These are phyloP conservation scores for Falcunculus frontatus DNA, from an alignment of 2,113 vertebrate genomes.

Conservation along the genomic window DNA sequence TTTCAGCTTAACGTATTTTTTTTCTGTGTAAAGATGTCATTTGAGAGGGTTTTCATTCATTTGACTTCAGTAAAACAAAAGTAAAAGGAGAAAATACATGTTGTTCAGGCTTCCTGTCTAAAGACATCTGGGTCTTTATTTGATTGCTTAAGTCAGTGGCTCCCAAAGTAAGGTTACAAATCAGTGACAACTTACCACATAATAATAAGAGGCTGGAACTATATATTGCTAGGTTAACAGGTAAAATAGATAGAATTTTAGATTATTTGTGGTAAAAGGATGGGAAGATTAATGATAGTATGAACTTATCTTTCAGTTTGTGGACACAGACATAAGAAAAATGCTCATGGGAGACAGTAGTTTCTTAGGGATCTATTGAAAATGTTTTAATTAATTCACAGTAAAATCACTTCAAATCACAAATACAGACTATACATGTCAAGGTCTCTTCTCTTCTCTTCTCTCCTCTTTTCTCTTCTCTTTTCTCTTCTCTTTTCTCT, in stretches of 20 bases:
- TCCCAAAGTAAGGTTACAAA: neutral
- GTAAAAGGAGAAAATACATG: neutral
- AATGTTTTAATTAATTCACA: neutral
- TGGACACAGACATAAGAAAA: neutral
- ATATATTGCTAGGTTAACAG: neutral
- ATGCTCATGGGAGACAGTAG: neutral
- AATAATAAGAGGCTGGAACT: neutral
- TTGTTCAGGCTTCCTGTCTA: neutral
- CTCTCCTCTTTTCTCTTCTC: neutral
- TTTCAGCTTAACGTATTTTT: rapidly evolving
- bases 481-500: neutral
- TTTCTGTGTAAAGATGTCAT: neutral
- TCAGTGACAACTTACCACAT: neutral
- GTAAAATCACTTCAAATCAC: neutral
- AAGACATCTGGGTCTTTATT: neutral
- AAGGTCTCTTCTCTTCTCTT: neutral
- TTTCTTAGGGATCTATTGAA: neutral
- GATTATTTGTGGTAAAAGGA: neutral
- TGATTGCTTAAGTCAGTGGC: neutral
- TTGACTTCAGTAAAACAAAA: neutral
- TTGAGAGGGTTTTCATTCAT: neutral
- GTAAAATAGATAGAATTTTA: neutral
- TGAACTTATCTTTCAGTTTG: neutral
- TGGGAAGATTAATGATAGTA: neutral
- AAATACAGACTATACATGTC: neutral